Evolutionary conservation across 2,797 vertebrate genomes (phyloP).

Genomic region (Odontamblyopus rebecca): DNA sequence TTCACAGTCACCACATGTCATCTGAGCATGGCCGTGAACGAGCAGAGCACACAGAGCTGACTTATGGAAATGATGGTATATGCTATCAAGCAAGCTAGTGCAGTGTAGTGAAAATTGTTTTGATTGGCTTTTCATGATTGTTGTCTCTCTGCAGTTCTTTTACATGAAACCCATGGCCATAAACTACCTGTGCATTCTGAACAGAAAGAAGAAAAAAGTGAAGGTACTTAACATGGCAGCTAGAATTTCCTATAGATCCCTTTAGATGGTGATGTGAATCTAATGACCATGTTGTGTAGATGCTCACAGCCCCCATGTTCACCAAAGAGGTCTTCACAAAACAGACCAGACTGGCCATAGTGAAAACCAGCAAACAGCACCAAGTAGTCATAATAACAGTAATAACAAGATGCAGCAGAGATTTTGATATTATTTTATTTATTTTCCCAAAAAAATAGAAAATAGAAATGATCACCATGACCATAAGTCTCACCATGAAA

Average conservation of each 20-base stretch:
- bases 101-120: neutral
- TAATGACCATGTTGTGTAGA: neutral
- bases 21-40: slow-evolving; percentile 12
- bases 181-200: slow-evolving; percentile 17
- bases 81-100: neutral
- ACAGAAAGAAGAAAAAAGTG: neutral
- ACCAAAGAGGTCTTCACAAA: neutral
- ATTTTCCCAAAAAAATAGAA: neutral
- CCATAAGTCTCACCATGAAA: neutral
- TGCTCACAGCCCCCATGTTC: neutral
- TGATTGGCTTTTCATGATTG: neutral
- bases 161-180: slow-evolving; percentile 25
- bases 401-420: neutral
- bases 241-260: neutral
- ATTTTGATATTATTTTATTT: neutral
- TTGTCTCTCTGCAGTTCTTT: slow-evolving; percentile 5
- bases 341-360: neutral
- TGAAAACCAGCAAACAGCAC: neutral
- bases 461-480: slow-evolving; percentile 3
- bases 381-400: neutral
- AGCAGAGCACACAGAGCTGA: slow-evolving; percentile 14
- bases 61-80: slow-evolving; percentile 31
- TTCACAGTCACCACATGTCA: slow-evolving; percentile 13
- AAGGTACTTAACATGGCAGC: neutral
- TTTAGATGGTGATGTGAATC: neutral